A percentile compares a stretch with the other conserved stretches of the same genome.
Evolutionary conservation across 2,888 invertebrate species (phyloP).

Genomic region (Cotesia congregata): DNA sequence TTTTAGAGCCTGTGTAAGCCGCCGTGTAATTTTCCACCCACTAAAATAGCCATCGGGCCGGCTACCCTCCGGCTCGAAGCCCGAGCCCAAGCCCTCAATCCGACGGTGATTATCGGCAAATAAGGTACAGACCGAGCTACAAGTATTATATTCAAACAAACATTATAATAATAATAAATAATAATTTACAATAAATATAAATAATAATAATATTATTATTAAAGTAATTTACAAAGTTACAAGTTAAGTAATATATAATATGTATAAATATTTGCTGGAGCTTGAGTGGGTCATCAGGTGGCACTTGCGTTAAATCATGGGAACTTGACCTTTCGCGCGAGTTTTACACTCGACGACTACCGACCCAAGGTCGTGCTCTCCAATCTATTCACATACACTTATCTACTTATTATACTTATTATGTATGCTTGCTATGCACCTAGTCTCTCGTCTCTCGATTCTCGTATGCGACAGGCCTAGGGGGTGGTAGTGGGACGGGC

Average conservation of each 20-base stretch:
- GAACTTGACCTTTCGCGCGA: slow-evolving; percentile 51
- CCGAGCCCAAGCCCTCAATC: slow-evolving; percentile 54
- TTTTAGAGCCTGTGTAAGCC: slow-evolving; percentile 69
- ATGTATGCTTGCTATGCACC: slow-evolving; percentile 12
- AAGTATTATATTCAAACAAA: slow-evolving; percentile 2
- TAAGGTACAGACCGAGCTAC: slow-evolving; percentile 64
- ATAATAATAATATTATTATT: neutral
- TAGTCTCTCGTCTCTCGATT: neutral
- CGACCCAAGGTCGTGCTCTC: slow-evolving; percentile 40
- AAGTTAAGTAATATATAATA: neutral
- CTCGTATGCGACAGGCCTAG: neutral
- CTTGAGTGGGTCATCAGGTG: slow-evolving; percentile 19
- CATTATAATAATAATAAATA: neutral
- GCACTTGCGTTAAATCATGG: slow-evolving; percentile 48
- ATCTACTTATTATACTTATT: neutral
- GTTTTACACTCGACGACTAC: slow-evolving; percentile 35
- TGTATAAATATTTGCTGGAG: neutral
- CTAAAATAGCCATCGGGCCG: slow-evolving; percentile 69
- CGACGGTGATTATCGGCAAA: slow-evolving; percentile 68
- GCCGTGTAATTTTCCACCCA: slow-evolving; percentile 71
- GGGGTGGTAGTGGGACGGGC: slow-evolving; percentile 1
- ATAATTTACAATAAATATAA: neutral
- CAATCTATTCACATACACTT: slow-evolving; percentile 21
- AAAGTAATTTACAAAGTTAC: too few species aligned
- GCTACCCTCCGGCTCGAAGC: slow-evolving; percentile 50